A percentile compares a stretch with the other conserved stretches of the same genome.
phyloP scores from a whole-genome alignment of 2,797 vertebrate genomes.

The Gorsachius magnificus region DNA sequence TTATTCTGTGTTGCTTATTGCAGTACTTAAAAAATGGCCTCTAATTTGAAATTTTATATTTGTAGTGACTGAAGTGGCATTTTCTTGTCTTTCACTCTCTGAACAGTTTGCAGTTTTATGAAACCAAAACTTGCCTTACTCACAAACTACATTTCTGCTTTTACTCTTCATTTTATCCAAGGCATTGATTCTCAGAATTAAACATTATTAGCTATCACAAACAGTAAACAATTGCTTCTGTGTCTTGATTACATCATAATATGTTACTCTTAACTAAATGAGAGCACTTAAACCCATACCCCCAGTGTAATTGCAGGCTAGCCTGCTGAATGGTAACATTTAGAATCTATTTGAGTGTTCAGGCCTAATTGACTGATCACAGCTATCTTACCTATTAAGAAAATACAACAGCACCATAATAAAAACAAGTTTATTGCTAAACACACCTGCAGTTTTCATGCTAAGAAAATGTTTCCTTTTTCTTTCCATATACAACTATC shows the following conservation, averaged over 20 bases:
- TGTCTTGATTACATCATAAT: conserved; percentile 14
- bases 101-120: not conserved
- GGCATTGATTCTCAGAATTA: conserved; percentile 40
- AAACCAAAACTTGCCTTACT: not conserved
- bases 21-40: not conserved
- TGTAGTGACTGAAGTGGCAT: not conserved
- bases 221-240: conserved; percentile 8
- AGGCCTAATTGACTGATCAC: not conserved
- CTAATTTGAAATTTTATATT: not conserved
- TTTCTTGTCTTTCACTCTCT: not conserved
- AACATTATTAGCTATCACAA: not conserved
- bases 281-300: conserved; percentile 3
- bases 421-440: not conserved
- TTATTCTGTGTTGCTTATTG: not conserved
- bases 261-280: not conserved
- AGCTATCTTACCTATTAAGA: not conserved
- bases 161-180: conserved; percentile 24
- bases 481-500: not conserved
- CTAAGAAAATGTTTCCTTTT: conserved; percentile 18
- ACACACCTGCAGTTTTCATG: not conserved
- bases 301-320: not conserved
- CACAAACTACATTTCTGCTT: not conserved
- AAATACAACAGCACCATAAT: not conserved
- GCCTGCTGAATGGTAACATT: not conserved
- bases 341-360: not conserved